Base-by-base conservation (phyloP, 2,113 vertebrate species). In the Petrocephalus microphthalmus region DNA sequence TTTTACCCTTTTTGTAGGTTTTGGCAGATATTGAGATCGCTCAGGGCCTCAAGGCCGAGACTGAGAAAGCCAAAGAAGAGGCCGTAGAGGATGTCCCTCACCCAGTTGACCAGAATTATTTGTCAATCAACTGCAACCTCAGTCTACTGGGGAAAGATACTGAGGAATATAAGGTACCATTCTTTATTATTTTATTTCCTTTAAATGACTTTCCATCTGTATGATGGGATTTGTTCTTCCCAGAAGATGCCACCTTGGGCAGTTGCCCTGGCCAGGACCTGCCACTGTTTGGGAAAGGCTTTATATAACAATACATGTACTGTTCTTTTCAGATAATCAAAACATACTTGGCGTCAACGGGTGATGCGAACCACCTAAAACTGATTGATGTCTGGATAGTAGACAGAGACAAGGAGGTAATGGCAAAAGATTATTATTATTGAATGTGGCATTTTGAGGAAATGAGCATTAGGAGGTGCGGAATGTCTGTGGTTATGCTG, bases 21-120 rank as follows among this genome's bases (percentile, higher is more conserved):
- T 93, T 99, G 91, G 97, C 96, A 0, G 97, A 99, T 92, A 98
- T 98, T 0, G 97, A 98, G 92, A 85, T 98, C 53, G 97, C 97
- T 57, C 97, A 99, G 94, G 96, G 95, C 78, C 93, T 99, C 90
- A 96, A 98, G 93, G 94, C 96, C 0, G 95, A 95, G 6, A 95
- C 95, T 0, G 92, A 95, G 88, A 94, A 95, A 88, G 93, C 90
- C 71, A 91, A 95, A 87, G 92, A 96, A 47, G 91, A 95, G 84
- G 94, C 91, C 92, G 88, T 94, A 8, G 94, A 95, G 87, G 95
- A 93, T 11, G 95, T 97, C 0, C 89, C 94, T 49, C 96, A 98
- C 87, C 96, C 95, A 0, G 86, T 96, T 54, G 97, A 99, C 93
- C 95, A 94, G 90, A 93, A 98, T 91, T 98, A 97, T 0, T 86